Evolutionary conservation across 1,140 invertebrate species (phyloP), one percentile per base, ranked within the genome.

Genomic region (Caenorhabditis inopinata): DNA sequence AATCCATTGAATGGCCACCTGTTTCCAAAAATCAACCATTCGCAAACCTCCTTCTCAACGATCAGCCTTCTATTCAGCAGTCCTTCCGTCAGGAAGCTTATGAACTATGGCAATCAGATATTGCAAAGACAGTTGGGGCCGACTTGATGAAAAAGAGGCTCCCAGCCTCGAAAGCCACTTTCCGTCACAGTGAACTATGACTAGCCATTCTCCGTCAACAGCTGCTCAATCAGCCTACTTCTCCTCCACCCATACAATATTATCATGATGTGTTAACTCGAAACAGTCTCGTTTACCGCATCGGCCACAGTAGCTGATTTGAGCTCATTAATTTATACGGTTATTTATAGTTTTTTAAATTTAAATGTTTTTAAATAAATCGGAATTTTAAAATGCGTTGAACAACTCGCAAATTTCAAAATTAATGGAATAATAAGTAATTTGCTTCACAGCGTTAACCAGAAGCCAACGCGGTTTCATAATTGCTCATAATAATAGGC

Each of bases 231-330:
- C 9, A 62, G 12, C 16, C 32, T 11, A 68, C 58, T 9, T 9
- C 58, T 21, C 32, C 32, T 3, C 58, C 58, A 29, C 58, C 58
- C 38, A 42, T 68, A 2, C 32, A 68, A 68, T 68, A 68, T 38
- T 68, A 68, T 68, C 32, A 68, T 68, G 58, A 68, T 32, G 58
- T 68, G 58, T 68, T 68, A 42, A 68, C 58, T 9, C 58, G 58
- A 38, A 68, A 68, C 32, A 68, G 58, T 38, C 32, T 68, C n/a
- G 38, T 38, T 25, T 68, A 68, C 21, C 58, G 58, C 18, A 68
- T 68, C 32, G 58, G 58, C 27, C 35, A 58, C 11, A 58, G 53
- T 32, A 29, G 53, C 29, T 68, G 58, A 68, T 3, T 68, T 68
- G 25, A 68, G n/a, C n/a, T 35, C 25, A 2, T 23, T n/a, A 42